Percentiles rank a stretch among this genome's conserved stretches.
Evolutionary conservation across 2,113 vertebrate genomes (phyloP).

Genomic region (Myotis brandtii): DNA sequence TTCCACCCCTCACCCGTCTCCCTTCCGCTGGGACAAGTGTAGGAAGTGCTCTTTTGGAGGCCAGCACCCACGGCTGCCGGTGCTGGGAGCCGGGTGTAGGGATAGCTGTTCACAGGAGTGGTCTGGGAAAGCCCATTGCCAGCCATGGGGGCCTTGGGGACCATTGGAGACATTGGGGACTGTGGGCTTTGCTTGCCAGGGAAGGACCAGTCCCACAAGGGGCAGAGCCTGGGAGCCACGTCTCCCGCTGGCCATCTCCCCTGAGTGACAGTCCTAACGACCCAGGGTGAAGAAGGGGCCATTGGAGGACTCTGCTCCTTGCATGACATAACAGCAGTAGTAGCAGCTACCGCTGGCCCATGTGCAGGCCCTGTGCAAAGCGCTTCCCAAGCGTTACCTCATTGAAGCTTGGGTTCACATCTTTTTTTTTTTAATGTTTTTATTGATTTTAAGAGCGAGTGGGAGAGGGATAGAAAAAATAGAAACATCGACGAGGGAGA

Average conservation of each 20-base stretch:
- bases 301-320: neutral
- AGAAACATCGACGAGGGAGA: too few relatives aligned
- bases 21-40: neutral
- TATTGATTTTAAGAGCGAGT: too few relatives aligned
- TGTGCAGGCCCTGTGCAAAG: neutral
- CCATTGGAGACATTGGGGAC: neutral
- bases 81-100: neutral
- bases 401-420: too few relatives aligned
- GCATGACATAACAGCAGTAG: neutral
- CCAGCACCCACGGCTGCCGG: neutral
- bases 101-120: neutral
- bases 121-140: neutral
- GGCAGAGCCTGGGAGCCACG: neutral
- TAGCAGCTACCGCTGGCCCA: neutral
- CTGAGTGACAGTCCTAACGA: neutral
- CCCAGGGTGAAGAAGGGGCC: neutral
- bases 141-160: neutral
- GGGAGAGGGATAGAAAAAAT: too few relatives aligned
- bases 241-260: neutral
- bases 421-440: too few relatives aligned
- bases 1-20: neutral
- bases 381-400: neutral
- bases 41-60: neutral
- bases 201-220: neutral
- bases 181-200: neutral